Conservation (phyloP, 2,888 invertebrate genomes). For the Drosophila putrida region DNA sequence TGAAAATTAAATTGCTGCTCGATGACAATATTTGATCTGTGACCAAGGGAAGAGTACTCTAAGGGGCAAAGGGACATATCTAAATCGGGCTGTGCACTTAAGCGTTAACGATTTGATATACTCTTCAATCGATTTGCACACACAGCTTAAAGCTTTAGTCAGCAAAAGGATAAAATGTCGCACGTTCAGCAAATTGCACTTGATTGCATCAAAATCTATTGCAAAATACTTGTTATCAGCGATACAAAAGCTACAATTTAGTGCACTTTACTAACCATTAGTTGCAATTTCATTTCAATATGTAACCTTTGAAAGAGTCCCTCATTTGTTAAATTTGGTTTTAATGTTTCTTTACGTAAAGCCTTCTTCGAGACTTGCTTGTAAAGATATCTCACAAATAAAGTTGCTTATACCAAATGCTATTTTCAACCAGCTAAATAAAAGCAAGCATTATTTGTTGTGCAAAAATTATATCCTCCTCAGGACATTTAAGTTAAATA, state of each 20-base stretch:
- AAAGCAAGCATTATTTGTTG: too few species aligned
- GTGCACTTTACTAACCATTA: not conserved
- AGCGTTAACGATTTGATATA: slow-evolving; percentile 69
- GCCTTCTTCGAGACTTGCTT: too few species aligned
- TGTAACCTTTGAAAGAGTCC: too few species aligned
- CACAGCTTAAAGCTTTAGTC: not conserved
- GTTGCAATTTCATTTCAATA: not conserved
- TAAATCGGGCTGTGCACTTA: slow-evolving; percentile 51
- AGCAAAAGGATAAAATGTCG: slow-evolving; percentile 18
- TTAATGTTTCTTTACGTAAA: too few species aligned
- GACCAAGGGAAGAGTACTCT: not conserved
- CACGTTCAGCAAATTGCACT: slow-evolving; percentile 30
- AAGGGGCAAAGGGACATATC: slow-evolving; percentile 5
- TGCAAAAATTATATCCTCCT: too few species aligned
- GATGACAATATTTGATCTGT: slow-evolving; percentile 41
- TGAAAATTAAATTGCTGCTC: slow-evolving; percentile 75
- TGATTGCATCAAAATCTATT: slow-evolving; percentile 21
- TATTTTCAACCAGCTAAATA: too few species aligned
- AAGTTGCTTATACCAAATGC: too few species aligned
- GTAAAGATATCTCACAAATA: too few species aligned
- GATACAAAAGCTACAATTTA: slow-evolving; percentile 7
- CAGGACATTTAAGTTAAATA: too few species aligned
- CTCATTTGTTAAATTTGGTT: too few species aligned
- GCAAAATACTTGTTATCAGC: slow-evolving; percentile 19
- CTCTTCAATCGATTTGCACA: slow-evolving; percentile 24